Percentiles rank a stretch among this genome's conserved stretches.
phyloP scores from a whole-genome alignment of 2,113 vertebrate species.

The Acanthisitta chloris region DNA sequence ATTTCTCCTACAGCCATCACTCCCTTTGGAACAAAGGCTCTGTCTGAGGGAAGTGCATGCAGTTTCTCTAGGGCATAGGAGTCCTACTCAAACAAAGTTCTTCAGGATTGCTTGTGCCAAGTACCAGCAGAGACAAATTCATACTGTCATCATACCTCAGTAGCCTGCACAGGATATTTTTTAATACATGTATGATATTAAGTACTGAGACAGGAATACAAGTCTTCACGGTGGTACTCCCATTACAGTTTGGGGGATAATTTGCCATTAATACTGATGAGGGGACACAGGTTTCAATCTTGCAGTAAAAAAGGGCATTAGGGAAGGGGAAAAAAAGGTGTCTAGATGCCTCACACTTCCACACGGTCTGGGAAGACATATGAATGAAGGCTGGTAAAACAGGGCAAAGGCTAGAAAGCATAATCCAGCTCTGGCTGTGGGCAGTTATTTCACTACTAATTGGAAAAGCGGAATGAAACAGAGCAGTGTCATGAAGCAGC shows the following conservation, averaged over 20 bases:
- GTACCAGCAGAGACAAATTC: not conserved
- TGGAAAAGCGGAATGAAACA: not conserved
- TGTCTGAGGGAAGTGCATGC: not conserved
- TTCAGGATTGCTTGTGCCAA: not conserved
- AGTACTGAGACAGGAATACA: not conserved
- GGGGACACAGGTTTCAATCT: not conserved
- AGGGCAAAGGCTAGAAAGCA: not conserved
- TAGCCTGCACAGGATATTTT: not conserved
- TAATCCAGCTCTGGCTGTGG: not conserved
- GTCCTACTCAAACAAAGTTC: not conserved
- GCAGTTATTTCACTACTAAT: not conserved
- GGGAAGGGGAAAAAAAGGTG: not conserved
- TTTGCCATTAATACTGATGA: not conserved
- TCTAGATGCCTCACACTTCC: not conserved
- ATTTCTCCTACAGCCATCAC: not conserved
- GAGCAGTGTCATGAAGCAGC: not conserved
- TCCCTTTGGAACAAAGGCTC: not conserved
- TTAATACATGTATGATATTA: not conserved
- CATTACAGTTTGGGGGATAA: not conserved
- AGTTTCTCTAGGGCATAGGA: not conserved
- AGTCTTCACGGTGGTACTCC: not conserved
- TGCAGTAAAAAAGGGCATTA: not conserved
- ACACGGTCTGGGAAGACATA: too few relatives aligned
- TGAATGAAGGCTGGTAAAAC: too few relatives aligned
- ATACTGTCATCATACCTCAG: not conserved